phyloP scores from a whole-genome alignment of 2,113 vertebrate genomes.

The Thamnaconus septentrionalis region DNA sequence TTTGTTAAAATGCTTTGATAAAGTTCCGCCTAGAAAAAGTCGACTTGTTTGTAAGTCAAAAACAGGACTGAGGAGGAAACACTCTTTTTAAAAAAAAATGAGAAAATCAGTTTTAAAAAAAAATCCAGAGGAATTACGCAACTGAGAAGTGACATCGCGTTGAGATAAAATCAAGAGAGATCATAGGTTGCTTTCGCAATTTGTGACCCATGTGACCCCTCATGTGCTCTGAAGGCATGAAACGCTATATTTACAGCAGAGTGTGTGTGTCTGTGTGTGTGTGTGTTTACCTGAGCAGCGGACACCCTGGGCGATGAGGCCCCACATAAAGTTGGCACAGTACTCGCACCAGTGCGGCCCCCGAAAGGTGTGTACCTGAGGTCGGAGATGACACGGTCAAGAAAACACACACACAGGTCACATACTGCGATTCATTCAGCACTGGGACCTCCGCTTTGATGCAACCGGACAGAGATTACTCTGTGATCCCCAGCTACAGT shows the following conservation, averaged over 20 bases:
- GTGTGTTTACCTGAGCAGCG: conserved; percentile 89
- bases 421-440: conserved; percentile 8
- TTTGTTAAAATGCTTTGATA: too few relatives aligned
- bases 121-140: neutral
- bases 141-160: conserved; percentile 1
- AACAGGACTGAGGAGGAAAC: neutral
- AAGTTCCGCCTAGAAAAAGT: too few relatives aligned
- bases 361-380: conserved; percentile 92
- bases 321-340: conserved; percentile 99
- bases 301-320: conserved; percentile 97
- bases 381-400: conserved; percentile 47
- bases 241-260: too few relatives aligned
- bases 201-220: neutral
- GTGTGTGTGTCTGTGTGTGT: neutral
- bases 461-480: conserved; percentile 29
- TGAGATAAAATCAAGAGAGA: neutral
- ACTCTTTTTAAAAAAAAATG: neutral
- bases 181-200: conserved; percentile 11
- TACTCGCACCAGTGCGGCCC: conserved; percentile 98
- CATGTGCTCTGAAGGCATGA: neutral
- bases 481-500: conserved; percentile 32
- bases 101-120: neutral
- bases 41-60: too few relatives aligned
- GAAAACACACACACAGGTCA: neutral
- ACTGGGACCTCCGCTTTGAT: conserved; percentile 16